Evolutionary conservation across 92 coral and sea anemone genomes (phyloP), one percentile per base, ranked within the genome.

Genomic region (Palythoa grandis): DNA sequence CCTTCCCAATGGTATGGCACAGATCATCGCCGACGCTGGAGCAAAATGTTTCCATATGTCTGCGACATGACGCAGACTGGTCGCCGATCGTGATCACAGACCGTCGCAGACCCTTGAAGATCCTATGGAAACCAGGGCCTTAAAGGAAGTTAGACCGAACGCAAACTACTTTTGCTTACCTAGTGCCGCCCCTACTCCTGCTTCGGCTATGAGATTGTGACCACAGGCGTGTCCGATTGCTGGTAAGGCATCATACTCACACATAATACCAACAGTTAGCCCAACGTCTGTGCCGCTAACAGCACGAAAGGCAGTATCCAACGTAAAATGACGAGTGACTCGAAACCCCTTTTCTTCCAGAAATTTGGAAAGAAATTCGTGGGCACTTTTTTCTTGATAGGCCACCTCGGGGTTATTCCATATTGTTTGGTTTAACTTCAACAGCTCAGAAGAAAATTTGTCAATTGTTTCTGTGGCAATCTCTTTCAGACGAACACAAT

Each of bases 181-280:
- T 43, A 94, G 37, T 7, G 98, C 98, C 35, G 98, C 98, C 1
- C 95, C 98, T 35, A 91, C 97, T 7, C 98, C 98, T 73, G 93
- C 94, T 78, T 94, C 98, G 5, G 98, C 91, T 19, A 96, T 96
- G 22, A 96, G 92, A 73, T 96, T 96, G 73, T 96, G 98, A 0
- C 98, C 98, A 90, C 98, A 96, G 25, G 93, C 98, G 87, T 96
- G 98, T n/a, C 97, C 93, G 15, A 96, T 92, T 1, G 89, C 95
- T 20, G 98, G 98, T 56, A 96, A 79, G 5, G 98, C 98, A 61
- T 96, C 98, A 61, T 92, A 96, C 73, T 96, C 98, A 79, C 98
- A 96, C 37, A 96, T 48, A 38, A 96, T 73, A 1, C 98, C 96
- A 24, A 94, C 96, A 85, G 90, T 83, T 4, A 74, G 58, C 16